Evolutionary conservation across 2,797 vertebrate species (phyloP), one percentile per base, ranked within the genome.

Genomic region (Adelosebastes latens): DNA sequence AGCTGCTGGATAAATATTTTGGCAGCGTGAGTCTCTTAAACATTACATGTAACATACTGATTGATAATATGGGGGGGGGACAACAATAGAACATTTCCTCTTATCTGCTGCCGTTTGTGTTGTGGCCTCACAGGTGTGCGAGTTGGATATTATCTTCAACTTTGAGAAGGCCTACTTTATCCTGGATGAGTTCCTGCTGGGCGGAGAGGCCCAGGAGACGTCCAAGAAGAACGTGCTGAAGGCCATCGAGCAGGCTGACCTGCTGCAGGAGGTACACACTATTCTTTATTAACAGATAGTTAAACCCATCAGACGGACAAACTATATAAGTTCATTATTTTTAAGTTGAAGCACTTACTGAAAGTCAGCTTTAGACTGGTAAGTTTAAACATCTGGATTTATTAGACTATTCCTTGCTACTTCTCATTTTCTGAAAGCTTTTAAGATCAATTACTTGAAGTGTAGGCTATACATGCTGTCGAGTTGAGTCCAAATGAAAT

Each of bases 121-220:
- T 80, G 6, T 63, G 59, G 6, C 53, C 63, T 76, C 86, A 73
- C 92, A 99, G 98, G 99, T 99, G 39, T 99, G 98, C 87, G 98
- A 99, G 94, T 95, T 99, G 93, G 98, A 99, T 90, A 99, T 99
- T 81, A 99, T 99, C 94, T 99, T 99, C 93, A 99, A 99, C 96
- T 99, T 99, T 93, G 98, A 99, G 95, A 99, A 99, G 92, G 98
- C 99, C 34, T 99, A 99, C 94, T 99, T 99, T 87, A 99, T 99
- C 93, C 95, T 99, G 95, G 99, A 99, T 85, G 99, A 99, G 95
- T 99, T 99, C 94, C 96, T 99, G 85, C 95, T 99, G 92, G 99
- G 98, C 20, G 98, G 99, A 25, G 98, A 99, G 85, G 98, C 99
- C 71, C 99, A 99, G 92, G 99, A 99, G 93, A 99, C 99, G 2